These are phyloP conservation scores for Strix uralensis DNA, from an alignment of 2,113 vertebrate species.

Conservation along the genomic window DNA sequence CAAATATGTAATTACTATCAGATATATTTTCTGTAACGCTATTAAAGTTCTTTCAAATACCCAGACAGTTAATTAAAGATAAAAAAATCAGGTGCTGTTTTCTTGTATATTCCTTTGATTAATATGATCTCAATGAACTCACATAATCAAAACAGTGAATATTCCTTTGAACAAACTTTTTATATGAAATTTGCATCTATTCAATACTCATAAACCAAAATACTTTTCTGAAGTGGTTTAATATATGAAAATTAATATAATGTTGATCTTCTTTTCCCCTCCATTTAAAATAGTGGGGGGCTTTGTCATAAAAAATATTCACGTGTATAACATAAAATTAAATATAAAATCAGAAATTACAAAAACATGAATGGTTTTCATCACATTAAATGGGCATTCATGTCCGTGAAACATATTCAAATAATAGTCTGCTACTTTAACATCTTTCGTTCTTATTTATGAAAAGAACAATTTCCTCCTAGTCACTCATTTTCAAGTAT, in stretches of 20 bases:
- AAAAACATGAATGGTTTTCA: not conserved
- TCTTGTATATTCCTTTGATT: not conserved
- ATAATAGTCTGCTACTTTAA: not conserved
- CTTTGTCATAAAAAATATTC: not conserved
- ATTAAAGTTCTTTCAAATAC: slow-evolving; percentile 44
- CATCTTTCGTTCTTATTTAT: not conserved
- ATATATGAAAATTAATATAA: not conserved
- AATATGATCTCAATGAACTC: slow-evolving; percentile 40
- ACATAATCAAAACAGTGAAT: not conserved
- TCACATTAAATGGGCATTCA: not conserved
- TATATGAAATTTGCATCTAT: not conserved
- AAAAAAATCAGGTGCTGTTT: slow-evolving; percentile 2
- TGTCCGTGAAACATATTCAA: not conserved
- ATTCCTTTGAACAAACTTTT: not conserved
- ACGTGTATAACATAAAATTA: not conserved
- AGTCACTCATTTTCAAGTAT: not conserved
- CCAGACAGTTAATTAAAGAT: slow-evolving; percentile 33
- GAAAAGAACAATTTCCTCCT: not conserved
- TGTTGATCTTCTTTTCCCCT: not conserved
- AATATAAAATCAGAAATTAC: not conserved
- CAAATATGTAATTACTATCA: slow-evolving; percentile 40
- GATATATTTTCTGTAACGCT: slow-evolving; percentile 23
- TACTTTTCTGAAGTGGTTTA: not conserved
- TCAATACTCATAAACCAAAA: not conserved
- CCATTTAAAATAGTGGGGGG: not conserved